Evolutionary conservation across 2,888 invertebrate genomes (phyloP), one percentile per base, ranked within the genome.

Genomic region (Lochmaea crataegi): DNA sequence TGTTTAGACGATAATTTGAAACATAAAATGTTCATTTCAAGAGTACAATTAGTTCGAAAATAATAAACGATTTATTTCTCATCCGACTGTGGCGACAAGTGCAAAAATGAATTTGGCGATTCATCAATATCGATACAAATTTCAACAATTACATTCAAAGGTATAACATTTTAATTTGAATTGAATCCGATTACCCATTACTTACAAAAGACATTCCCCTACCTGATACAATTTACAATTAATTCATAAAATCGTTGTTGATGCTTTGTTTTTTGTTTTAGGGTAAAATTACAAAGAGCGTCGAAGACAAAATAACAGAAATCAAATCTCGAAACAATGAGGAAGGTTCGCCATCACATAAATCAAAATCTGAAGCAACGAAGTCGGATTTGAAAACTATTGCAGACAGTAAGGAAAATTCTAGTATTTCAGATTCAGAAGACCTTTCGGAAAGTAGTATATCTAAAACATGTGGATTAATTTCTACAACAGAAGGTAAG

Each of bases 201-300:
- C n/a, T n/a, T n/a, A n/a, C n/a, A n/a, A n/a, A n/a, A n/a, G n/a
- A n/a, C n/a, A n/a, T n/a, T n/a, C n/a, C n/a, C n/a, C n/a, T n/a
- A n/a, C n/a, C n/a, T n/a, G n/a, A n/a, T n/a, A n/a, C n/a, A n/a
- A n/a, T 38, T 38, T 7, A 38, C 14, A 14, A 14, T 11, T 45
- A 42, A 45, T 45, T 45, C 5, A 4, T 45, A 45, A 45, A 45
- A 45, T 45, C 9, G 32, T 38, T 38, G 9, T 9, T 9, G 7
- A 7, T 48, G 5, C 12, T 45, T 22, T 41, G 10, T 18, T 63
- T 41, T 63, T 42, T 5, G 26, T 73, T 82, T 11, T 72, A 86
- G 84, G 93, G 92, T 65, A 93, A 93, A 87, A 91, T 94, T 75
- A 91, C 93, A 53, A 94, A 93, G 83, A 93, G 93, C 51, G 93